Percentiles rank a stretch among this genome's conserved stretches.
Conservation (phyloP, 2,113 vertebrate species). For the Kryptolebias marmoratus region DNA sequence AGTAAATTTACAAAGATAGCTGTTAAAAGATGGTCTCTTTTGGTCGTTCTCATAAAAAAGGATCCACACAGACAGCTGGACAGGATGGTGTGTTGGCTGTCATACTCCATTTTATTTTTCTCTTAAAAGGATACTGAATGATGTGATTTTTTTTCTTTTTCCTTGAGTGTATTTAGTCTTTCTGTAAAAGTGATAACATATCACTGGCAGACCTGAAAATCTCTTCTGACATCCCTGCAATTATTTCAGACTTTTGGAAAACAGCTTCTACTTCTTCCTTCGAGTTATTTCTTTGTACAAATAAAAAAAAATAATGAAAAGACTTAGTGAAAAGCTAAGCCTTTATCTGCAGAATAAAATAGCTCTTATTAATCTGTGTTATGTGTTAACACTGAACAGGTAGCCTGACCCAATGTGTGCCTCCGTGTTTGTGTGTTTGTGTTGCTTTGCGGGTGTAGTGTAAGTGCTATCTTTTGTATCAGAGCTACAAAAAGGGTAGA, state of each 20-base stretch:
- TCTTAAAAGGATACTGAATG: conserved; percentile 15
- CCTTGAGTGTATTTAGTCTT: background rate
- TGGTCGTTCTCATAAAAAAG: conserved; percentile 8
- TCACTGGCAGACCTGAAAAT: background rate
- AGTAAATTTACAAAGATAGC: background rate
- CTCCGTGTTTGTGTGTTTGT: background rate
- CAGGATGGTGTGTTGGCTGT: conserved; percentile 14
- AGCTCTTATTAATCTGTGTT: conserved; percentile 10
- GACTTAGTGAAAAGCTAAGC: conserved; percentile 9
- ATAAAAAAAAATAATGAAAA: background rate
- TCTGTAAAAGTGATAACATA: background rate
- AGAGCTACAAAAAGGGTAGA: conserved; percentile 32
- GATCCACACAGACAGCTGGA: conserved; percentile 13
- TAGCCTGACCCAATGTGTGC: conserved; percentile 18
- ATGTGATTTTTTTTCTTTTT: conserved; percentile 7
- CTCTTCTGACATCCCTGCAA: background rate
- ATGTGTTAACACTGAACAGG: conserved; percentile 4
- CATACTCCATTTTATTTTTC: conserved; percentile 15
- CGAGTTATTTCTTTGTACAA: background rate
- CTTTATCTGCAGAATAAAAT: background rate
- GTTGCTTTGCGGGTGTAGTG: conserved; percentile 8
- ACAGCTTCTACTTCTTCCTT: background rate
- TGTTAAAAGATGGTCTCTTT: background rate
- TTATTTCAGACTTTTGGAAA: conserved; percentile 4
- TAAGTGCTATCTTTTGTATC: conserved; percentile 36